These are phyloP conservation scores for Sebastes flavidus DNA, from an alignment of 2,797 vertebrate species.

Conservation along the genomic window DNA sequence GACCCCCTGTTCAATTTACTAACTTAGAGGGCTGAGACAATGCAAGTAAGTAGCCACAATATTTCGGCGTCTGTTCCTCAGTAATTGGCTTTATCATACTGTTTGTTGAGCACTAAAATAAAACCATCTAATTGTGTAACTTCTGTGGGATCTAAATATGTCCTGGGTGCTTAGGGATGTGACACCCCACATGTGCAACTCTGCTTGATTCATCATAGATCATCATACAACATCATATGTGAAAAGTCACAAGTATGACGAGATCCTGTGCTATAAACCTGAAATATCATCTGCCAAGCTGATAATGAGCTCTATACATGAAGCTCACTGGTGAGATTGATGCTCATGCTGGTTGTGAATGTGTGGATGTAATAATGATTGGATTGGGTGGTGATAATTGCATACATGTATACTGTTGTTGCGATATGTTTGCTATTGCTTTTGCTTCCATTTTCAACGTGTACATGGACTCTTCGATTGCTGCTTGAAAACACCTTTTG, in stretches of 20 bases:
- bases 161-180: background rate
- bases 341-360: background rate
- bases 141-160: background rate
- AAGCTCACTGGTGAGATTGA: background rate
- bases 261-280: background rate
- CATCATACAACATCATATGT: background rate
- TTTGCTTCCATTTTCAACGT: slow-evolving; percentile 4
- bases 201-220: background rate
- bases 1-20: too few relatives aligned
- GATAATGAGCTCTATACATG: background rate
- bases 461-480: background rate
- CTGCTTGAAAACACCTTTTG: background rate
- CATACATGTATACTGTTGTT: background rate
- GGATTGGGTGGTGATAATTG: slow-evolving; percentile 9
- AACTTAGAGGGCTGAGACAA: too few relatives aligned
- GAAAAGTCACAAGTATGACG: background rate
- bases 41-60: background rate
- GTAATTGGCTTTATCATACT: background rate
- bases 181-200: background rate
- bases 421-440: background rate
- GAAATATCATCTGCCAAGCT: slow-evolving; percentile 7
- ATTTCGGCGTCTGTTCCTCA: background rate
- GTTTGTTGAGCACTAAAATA: background rate
- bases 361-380: background rate
- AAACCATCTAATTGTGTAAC: background rate